Conservation (phyloP, 2,113 vertebrate genomes). For the Tragelaphus scriptus region DNA sequence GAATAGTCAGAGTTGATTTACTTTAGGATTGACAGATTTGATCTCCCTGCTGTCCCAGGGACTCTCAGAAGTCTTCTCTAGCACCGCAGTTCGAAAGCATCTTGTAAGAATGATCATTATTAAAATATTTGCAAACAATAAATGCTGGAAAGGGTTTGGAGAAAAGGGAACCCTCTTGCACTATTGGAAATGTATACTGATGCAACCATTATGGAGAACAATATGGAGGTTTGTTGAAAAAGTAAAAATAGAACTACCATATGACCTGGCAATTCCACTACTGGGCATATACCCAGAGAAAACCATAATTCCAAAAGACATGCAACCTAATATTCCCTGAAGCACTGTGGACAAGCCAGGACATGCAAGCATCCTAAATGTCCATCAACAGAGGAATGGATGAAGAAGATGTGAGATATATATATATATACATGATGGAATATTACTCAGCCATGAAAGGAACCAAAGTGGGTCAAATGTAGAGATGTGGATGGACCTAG, state of each 20-base stretch:
- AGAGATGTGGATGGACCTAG: neutral
- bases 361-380: neutral
- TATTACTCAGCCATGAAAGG: no score
- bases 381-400: neutral
- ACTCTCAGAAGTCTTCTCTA: neutral
- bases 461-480: no score
- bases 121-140: neutral
- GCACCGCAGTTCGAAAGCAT: neutral
- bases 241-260: neutral
- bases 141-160: neutral
- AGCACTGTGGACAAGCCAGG: neutral
- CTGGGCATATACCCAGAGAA: neutral
- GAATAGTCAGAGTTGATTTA: neutral
- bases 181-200: neutral
- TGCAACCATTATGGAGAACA: neutral
- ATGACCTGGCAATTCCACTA: neutral
- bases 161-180: neutral
- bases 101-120: neutral
- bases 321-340: neutral
- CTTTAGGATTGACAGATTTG: neutral
- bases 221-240: neutral
- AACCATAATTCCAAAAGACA: neutral
- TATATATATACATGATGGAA: neutral
- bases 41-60: neutral
- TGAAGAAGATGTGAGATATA: neutral